phyloP scores from a whole-genome alignment of 2,113 vertebrate species.

The Asarcornis scutulata region DNA sequence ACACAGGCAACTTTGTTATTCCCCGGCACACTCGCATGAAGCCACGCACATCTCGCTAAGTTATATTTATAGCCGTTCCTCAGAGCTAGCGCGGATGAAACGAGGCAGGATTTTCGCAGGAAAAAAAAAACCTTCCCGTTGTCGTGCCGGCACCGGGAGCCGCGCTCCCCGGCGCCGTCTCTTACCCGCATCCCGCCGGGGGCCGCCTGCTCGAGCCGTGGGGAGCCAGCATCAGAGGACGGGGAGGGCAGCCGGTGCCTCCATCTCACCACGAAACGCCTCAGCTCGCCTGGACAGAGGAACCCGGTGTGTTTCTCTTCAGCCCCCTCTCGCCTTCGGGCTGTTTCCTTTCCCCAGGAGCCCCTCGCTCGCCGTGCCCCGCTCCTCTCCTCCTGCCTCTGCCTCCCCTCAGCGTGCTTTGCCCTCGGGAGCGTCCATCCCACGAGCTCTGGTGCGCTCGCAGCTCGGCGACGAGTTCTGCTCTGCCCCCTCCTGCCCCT shows the following conservation, averaged over 20 bases:
- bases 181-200: constrained; percentile 67
- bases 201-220: constrained; percentile 44
- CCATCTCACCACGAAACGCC: constrained; percentile 34
- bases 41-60: constrained; percentile 35
- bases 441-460: constrained; percentile 33
- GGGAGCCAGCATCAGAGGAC: constrained; percentile 50
- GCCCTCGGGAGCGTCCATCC: constrained; percentile 56
- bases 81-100: constrained; percentile 37
- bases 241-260: background rate
- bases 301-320: constrained; percentile 11
- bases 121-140: background rate
- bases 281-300: background rate
- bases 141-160: background rate
- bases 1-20: constrained; percentile 56
- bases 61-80: constrained; percentile 58
- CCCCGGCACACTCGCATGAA: constrained; percentile 33
- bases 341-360: background rate
- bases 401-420: constrained; percentile 55
- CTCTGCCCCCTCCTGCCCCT: constrained; percentile 40
- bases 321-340: background rate
- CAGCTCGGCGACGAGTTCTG: background rate
- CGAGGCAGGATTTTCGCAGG: constrained; percentile 15
- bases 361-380: constrained; percentile 16
- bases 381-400: constrained; percentile 62
- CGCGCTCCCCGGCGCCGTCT: background rate